A percentile compares a stretch with the other conserved stretches of the same genome.
These are phyloP conservation scores for Cyclura pinguis DNA, from an alignment of 2,797 vertebrate genomes.

Conservation along the genomic window DNA sequence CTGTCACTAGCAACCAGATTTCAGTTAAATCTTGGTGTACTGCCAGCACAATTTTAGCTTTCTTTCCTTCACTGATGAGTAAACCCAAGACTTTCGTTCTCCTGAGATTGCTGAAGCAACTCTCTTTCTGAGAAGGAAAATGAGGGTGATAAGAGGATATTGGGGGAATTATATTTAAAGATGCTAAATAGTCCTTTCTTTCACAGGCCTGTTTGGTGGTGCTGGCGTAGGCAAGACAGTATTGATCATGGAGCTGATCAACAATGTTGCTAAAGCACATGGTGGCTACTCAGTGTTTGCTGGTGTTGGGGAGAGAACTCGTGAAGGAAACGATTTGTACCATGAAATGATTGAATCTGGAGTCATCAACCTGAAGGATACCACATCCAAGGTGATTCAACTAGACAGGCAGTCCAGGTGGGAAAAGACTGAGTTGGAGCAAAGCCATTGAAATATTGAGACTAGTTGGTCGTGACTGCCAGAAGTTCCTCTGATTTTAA, in stretches of 20 bases:
- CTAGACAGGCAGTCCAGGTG: neutral
- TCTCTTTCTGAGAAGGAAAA: conserved; percentile 85
- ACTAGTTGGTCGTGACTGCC: neutral
- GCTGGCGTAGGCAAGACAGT: conserved; percentile 98
- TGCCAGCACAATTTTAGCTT: neutral
- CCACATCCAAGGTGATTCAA: conserved; percentile 90
- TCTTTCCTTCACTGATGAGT: conserved; percentile 76
- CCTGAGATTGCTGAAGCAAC: conserved; percentile 91
- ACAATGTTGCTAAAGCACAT: conserved; percentile 98
- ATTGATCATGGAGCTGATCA: conserved; percentile 98
- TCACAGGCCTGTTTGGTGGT: conserved; percentile 93
- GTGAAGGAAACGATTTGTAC: conserved; percentile 97
- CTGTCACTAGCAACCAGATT: neutral
- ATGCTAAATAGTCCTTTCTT: accelerated
- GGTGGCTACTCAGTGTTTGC: conserved; percentile 98
- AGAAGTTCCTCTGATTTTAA: neutral
- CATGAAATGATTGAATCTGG: conserved; percentile 99
- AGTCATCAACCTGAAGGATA: conserved; percentile 97
- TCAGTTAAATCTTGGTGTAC: neutral
- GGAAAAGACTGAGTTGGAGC: neutral
- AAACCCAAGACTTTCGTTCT: conserved; percentile 87
- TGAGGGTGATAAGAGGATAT: neutral
- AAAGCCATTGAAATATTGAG: neutral
- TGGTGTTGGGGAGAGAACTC: conserved; percentile 94
- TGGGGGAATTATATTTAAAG: neutral